Evolutionary conservation across 2,113 vertebrate species (phyloP).

Genomic region (Pongo pygmaeus): DNA sequence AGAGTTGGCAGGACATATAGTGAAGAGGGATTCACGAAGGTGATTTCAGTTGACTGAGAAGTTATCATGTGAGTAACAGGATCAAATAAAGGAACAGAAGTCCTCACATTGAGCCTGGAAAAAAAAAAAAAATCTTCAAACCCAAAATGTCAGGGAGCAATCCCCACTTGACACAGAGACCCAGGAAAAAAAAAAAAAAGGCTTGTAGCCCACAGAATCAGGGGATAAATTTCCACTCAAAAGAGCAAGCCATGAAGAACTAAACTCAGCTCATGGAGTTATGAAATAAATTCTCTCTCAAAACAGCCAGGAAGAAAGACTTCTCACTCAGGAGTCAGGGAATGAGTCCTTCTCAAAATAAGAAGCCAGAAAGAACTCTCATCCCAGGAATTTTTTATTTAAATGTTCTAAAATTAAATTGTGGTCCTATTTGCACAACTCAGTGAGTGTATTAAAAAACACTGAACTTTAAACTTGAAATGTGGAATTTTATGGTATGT

Average conservation of each 20-base stretch:
- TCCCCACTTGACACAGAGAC: neutral
- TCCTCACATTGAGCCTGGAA: neutral
- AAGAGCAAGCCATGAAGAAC: neutral
- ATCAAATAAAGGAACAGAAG: neutral
- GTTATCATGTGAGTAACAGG: neutral
- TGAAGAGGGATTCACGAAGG: neutral
- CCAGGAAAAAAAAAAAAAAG: neutral
- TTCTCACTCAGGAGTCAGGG: neutral
- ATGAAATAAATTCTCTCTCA: neutral
- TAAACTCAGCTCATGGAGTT: neutral
- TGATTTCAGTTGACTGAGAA: neutral
- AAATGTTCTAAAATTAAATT: neutral
- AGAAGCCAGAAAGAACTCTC: neutral
- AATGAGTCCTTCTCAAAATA: neutral
- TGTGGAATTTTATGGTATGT: neutral
- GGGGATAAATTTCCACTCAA: neutral
- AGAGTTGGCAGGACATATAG: neutral
- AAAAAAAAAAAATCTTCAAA: neutral
- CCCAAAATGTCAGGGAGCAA: neutral
- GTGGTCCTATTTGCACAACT: neutral
- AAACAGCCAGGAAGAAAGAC: neutral
- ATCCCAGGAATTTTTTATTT: neutral
- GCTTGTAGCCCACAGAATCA: neutral
- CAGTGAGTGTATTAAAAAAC: neutral
- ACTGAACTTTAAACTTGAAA: neutral